Percentiles rank a stretch among this genome's conserved stretches.
phyloP scores from a whole-genome alignment of 2,888 invertebrate species.

The Hypsopygia costalis region DNA sequence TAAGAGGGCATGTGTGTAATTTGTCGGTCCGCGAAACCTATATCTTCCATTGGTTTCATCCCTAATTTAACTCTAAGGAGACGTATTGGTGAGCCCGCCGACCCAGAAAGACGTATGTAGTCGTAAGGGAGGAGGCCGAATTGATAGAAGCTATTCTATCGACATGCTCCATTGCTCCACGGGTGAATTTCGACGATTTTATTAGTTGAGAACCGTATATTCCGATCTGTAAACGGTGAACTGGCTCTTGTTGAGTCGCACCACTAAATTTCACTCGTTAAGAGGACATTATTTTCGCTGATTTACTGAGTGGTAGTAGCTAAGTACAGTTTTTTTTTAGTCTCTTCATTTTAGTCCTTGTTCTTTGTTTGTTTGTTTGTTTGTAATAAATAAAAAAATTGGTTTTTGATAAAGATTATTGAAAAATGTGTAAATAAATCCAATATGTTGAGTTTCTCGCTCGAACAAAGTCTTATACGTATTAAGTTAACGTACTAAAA shows the following conservation, averaged over 20 bases:
- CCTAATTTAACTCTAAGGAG: conserved; percentile 72
- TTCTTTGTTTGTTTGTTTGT: no score
- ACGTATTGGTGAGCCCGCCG: conserved; percentile 55
- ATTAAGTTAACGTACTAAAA: no score
- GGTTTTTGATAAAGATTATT: no score
- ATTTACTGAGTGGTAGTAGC: background rate
- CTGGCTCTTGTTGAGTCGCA: conserved; percentile 1
- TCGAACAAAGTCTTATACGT: no score
- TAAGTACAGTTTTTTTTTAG: no score
- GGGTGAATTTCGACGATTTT: conserved; percentile 40
- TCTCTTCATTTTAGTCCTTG: no score
- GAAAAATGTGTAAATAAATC: no score
- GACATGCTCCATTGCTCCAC: conserved; percentile 51
- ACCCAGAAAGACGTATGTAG: conserved; percentile 63
- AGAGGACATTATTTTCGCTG: conserved; percentile 5
- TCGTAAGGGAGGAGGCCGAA: conserved; percentile 47
- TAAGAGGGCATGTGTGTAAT: conserved; percentile 34
- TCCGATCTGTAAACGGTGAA: background rate
- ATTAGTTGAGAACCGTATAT: conserved; percentile 17
- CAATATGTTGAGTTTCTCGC: no score
- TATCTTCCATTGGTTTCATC: conserved; percentile 58
- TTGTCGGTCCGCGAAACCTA: conserved; percentile 45
- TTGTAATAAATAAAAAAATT: no score
- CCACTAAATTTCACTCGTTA: conserved; percentile 4
- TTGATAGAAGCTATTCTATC: conserved; percentile 58